A percentile compares a stretch with the other conserved stretches of the same genome.
Evolutionary conservation across 2,888 invertebrate species (phyloP).

Genomic region (Sisyra terminalis): DNA sequence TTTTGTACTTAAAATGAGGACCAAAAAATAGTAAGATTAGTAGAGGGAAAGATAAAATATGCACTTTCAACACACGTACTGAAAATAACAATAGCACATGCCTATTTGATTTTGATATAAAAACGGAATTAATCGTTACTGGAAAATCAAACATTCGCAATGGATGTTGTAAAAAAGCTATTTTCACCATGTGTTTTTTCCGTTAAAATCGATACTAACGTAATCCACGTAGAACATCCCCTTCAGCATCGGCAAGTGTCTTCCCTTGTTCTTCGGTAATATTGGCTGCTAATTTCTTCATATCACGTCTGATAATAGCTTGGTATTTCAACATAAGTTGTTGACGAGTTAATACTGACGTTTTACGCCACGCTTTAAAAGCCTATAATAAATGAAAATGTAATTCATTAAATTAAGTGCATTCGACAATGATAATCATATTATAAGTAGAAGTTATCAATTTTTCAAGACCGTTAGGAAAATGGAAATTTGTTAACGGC

Average conservation of each 20-base stretch:
- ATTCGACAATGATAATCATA: neutral
- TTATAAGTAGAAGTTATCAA: neutral
- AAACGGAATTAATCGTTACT: no score
- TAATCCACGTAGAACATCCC: constrained; percentile 91
- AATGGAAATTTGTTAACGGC: neutral
- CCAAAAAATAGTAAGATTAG: no score
- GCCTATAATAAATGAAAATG: constrained; percentile 18
- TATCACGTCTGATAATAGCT: constrained; percentile 70
- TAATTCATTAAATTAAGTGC: neutral
- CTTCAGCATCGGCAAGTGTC: constrained; percentile 91
- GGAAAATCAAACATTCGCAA: no score
- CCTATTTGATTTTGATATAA: no score
- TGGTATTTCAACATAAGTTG: constrained; percentile 55
- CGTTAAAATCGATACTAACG: constrained; percentile 46
- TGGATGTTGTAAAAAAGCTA: no score
- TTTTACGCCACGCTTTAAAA: constrained; percentile 71
- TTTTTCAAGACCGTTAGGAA: neutral
- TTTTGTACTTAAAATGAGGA: no score
- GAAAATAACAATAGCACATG: no score
- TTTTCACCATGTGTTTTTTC: neutral
- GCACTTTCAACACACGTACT: no score
- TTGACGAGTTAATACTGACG: constrained; percentile 83
- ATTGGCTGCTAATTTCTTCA: constrained; percentile 76
- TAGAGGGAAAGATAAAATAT: no score
- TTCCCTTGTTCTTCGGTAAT: constrained; percentile 96